phyloP scores from a whole-genome alignment of 2,113 vertebrate species.

The Psilopogon haemacephalus region DNA sequence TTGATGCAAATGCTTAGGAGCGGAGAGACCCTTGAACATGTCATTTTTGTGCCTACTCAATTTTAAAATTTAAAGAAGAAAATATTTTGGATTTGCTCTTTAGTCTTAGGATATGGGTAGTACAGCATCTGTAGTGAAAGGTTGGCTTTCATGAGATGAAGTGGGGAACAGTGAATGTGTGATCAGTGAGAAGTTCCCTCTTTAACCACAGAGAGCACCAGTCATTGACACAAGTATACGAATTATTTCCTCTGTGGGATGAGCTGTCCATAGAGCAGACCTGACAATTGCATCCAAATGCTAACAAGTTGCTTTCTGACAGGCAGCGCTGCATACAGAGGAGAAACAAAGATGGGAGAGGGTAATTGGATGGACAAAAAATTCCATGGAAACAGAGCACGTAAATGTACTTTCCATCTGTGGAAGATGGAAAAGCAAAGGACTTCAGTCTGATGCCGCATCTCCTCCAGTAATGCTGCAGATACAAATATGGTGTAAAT shows the following conservation, averaged over 20 bases:
- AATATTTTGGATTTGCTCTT: background rate
- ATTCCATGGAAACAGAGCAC: background rate
- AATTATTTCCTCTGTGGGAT: background rate
- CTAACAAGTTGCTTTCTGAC: background rate
- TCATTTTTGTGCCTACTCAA: background rate
- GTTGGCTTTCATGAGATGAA: background rate
- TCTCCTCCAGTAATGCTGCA: background rate
- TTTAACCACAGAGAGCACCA: background rate
- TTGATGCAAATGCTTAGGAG: background rate
- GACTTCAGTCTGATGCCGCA: background rate
- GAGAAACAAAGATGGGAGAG: background rate
- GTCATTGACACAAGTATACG: background rate
- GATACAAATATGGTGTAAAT: background rate
- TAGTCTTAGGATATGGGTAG: background rate
- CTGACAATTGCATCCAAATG: background rate
- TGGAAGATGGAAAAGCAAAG: background rate
- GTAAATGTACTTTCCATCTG: background rate
- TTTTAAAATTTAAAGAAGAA: background rate
- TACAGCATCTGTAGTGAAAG: background rate
- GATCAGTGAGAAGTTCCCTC: conserved; percentile 7
- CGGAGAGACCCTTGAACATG: background rate
- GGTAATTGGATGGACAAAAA: background rate
- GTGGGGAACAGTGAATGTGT: background rate
- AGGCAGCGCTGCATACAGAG: background rate
- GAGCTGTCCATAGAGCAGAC: background rate